phyloP scores from a whole-genome alignment of 2,797 vertebrate genomes.

The Leptodactylus fallax region DNA sequence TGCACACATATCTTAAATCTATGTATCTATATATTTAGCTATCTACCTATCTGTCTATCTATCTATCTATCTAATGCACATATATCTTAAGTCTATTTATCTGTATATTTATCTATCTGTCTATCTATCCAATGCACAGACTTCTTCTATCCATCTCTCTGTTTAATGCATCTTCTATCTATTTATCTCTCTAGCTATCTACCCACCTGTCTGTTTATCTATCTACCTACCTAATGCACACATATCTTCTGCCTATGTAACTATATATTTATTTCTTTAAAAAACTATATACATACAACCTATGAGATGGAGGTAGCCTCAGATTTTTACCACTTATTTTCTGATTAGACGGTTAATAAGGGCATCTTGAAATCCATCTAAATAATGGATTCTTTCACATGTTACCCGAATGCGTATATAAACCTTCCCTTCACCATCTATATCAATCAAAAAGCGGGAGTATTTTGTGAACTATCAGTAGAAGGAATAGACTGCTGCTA shows the following conservation, averaged over 20 bases:
- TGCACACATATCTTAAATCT: too few relatives aligned
- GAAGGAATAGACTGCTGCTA: slow-evolving; percentile 84
- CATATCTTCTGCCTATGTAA: background rate
- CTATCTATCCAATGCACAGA: too few relatives aligned
- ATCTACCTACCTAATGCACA: background rate
- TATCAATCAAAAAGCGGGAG: slow-evolving; percentile 80
- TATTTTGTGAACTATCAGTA: slow-evolving; percentile 82
- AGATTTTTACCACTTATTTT: too few relatives aligned
- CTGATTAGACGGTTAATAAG: background rate
- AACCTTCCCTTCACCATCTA: slow-evolving; percentile 78
- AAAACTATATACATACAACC: background rate
- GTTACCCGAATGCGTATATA: slow-evolving; percentile 78
- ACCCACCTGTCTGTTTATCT: background rate
- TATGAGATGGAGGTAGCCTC: too few relatives aligned
- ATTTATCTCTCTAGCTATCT: background rate
- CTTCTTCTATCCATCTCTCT: too few relatives aligned
- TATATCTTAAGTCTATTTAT: too few relatives aligned
- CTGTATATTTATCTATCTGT: too few relatives aligned
- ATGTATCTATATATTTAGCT: too few relatives aligned
- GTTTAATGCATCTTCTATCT: too few relatives aligned
- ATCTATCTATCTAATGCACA: too few relatives aligned
- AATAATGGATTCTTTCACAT: slow-evolving; percentile 79
- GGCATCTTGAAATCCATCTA: background rate
- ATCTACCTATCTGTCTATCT: too few relatives aligned
- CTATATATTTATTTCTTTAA: background rate